These are phyloP conservation scores for Nestor notabilis DNA, from an alignment of 2,113 vertebrate genomes.

Conservation along the genomic window DNA sequence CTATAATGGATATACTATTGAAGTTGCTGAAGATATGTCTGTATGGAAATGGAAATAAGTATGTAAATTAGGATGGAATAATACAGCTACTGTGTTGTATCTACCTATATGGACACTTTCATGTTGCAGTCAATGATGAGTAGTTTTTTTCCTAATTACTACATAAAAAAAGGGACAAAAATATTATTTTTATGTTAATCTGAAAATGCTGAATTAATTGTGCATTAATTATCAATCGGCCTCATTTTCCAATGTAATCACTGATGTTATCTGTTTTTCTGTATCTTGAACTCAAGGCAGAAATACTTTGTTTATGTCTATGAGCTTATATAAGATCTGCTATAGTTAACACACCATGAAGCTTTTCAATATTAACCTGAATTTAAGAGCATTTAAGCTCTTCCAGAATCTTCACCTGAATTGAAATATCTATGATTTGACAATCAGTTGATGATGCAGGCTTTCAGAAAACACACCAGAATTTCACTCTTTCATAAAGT, in stretches of 20 bases:
- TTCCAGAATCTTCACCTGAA: neutral
- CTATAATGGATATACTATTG: neutral
- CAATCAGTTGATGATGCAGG: neutral
- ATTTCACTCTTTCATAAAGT: neutral
- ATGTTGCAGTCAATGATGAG: neutral
- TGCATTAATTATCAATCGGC: neutral
- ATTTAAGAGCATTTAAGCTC: neutral
- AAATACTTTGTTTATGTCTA: neutral
- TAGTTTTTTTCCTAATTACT: neutral
- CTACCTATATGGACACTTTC: neutral
- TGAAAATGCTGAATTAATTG: neutral
- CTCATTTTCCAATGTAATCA: neutral
- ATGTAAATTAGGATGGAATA: neutral
- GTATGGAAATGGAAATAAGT: neutral
- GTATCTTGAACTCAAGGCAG: neutral
- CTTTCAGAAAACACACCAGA: neutral
- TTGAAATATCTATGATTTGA: neutral
- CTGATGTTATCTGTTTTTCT: neutral
- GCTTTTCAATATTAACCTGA: neutral
- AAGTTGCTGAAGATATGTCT: neutral
- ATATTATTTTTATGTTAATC: neutral
- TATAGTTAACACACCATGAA: fast-evolving
- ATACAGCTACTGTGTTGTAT: neutral
- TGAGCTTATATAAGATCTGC: neutral
- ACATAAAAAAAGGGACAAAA: neutral